Evolutionary conservation across 2,888 invertebrate species (phyloP).

Genomic region (Theretra japonica): DNA sequence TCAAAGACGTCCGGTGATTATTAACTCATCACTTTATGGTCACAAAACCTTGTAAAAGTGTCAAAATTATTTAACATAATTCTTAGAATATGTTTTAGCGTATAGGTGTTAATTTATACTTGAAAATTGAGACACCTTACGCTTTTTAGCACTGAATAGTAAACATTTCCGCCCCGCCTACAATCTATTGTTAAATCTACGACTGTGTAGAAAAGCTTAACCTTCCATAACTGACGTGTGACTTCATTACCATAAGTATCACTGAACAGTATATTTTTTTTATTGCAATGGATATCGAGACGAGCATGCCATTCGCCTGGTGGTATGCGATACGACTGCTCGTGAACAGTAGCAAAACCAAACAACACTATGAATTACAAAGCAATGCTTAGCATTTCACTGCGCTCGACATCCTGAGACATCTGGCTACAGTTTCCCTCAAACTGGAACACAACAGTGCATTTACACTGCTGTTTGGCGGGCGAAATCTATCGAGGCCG

Average conservation of each 20-base stretch:
- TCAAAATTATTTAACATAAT: slow-evolving; percentile 12
- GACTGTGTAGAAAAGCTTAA: neutral
- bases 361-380: too few relatives aligned
- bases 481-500: too few relatives aligned
- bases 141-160: slow-evolving; percentile 27
- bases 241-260: neutral
- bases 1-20: neutral
- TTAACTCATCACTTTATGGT: slow-evolving; percentile 10
- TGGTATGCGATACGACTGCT: too few relatives aligned
- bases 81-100: slow-evolving; percentile 19
- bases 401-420: too few relatives aligned
- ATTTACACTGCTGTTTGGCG: too few relatives aligned
- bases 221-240: neutral
- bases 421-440: too few relatives aligned
- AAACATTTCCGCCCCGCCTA: slow-evolving; percentile 31
- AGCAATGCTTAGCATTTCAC: too few relatives aligned
- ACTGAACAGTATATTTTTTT: too few relatives aligned
- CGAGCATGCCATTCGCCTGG: too few relatives aligned
- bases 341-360: too few relatives aligned
- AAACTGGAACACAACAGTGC: too few relatives aligned
- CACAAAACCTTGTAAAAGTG: slow-evolving; percentile 17
- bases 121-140: slow-evolving; percentile 21
- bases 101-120: slow-evolving; percentile 20
- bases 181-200: slow-evolving; percentile 14
- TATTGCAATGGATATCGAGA: too few relatives aligned